Percentiles rank a stretch among this genome's conserved stretches.
phyloP scores from a whole-genome alignment of 2,888 invertebrate genomes.

The Branchipolynoe longqiensis region DNA sequence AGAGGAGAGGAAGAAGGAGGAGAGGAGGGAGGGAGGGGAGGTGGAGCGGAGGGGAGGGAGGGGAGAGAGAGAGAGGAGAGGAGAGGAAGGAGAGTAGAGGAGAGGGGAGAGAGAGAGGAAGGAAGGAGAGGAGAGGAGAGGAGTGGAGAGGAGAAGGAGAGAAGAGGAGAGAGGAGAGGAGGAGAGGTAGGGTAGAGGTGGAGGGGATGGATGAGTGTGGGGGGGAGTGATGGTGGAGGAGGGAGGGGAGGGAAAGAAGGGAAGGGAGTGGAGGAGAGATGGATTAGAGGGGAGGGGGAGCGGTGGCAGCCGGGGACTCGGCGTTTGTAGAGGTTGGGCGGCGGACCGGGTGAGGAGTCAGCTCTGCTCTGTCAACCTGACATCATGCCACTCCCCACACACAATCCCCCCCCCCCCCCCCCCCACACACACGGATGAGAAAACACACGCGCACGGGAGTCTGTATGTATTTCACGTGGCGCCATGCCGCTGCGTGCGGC shows the following conservation, averaged over 20 bases:
- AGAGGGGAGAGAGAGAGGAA: neutral
- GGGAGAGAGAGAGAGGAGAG: neutral
- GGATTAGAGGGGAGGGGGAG: too few species aligned
- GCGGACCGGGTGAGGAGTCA: neutral
- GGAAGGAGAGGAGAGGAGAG: too few species aligned
- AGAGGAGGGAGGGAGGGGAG: neutral
- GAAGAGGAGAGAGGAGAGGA: too few species aligned
- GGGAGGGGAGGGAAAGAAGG: neutral
- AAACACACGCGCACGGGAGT: too few species aligned
- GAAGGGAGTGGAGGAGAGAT: neutral
- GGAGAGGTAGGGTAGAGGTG: neutral
- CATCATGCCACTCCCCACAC: neutral
- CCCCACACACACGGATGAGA: too few species aligned
- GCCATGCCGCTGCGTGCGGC: neutral
- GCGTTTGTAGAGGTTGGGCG: too few species aligned
- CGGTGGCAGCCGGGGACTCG: too few species aligned
- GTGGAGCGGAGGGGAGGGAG: neutral
- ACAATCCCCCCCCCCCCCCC: neutral
- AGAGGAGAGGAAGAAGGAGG: too few species aligned
- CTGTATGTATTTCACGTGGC: too few species aligned
- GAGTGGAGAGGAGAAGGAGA: too few species aligned
- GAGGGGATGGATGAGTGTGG: neutral
- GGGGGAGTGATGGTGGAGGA: neutral
- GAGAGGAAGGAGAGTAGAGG: neutral
- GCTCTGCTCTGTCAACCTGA: neutral